These are phyloP conservation scores for Syngnathus typhle DNA, from an alignment of 2,113 vertebrate genomes.

Conservation along the genomic window DNA sequence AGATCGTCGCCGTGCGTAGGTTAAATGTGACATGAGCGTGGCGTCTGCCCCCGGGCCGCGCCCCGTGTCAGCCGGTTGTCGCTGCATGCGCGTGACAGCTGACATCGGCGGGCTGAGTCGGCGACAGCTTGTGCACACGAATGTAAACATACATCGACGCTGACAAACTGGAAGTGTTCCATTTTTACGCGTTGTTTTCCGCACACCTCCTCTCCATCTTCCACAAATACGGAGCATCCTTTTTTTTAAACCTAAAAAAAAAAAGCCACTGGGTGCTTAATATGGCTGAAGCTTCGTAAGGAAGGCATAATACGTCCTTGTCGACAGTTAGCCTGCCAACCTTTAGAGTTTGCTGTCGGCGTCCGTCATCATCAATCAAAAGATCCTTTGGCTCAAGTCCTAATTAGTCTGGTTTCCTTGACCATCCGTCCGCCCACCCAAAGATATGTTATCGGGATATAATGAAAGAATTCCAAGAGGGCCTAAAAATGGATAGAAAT, in stretches of 20 bases:
- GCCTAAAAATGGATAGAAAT: background rate
- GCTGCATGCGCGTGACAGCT: slow-evolving; percentile 35
- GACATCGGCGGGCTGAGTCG: slow-evolving; percentile 33
- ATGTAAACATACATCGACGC: slow-evolving; percentile 19
- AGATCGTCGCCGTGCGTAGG: background rate
- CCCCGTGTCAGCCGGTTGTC: slow-evolving; percentile 21
- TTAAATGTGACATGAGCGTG: slow-evolving; percentile 10
- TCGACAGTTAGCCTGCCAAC: background rate
- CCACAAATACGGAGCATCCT: background rate
- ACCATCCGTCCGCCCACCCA: background rate
- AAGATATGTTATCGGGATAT: background rate
- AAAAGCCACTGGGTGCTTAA: background rate
- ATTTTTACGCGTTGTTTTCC: background rate
- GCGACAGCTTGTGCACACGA: slow-evolving; percentile 29
- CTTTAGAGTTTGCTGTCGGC: background rate
- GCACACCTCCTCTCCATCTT: background rate
- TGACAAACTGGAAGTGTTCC: background rate
- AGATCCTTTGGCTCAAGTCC: slow-evolving; percentile 1
- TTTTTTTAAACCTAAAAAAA: background rate
- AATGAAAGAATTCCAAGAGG: background rate
- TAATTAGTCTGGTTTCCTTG: background rate
- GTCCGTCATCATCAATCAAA: slow-evolving; percentile 9
- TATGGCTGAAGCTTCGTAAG: background rate
- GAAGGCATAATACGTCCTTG: background rate
- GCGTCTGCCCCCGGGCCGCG: slow-evolving; percentile 14